Base-by-base conservation (phyloP, 1,140 invertebrate genomes). In the Coptotermes formosanus region DNA sequence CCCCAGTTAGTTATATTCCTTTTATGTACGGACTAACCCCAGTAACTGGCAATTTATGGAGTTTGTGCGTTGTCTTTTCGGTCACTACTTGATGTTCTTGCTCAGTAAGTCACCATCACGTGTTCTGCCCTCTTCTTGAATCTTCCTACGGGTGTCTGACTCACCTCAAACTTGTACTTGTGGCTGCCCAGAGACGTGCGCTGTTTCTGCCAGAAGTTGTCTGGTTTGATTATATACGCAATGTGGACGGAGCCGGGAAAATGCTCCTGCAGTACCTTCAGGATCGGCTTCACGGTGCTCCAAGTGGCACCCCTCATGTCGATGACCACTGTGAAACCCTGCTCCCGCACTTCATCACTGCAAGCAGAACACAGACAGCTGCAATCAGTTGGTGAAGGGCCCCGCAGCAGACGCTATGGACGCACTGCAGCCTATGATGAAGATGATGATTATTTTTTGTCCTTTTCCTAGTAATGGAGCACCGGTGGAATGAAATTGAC, bases 201-300 rank as follows among this genome's bases (percentile, higher is more conserved):
- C 92, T 99, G 98, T 92, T 99, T 99, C 91, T 99, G 98, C 98
- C 98, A 99, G 93, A 99, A 99, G 91, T 98, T 99, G 89, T 99
- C 98, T 88, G 98, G 98, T 92, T 99, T 99, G 88, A 99, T 98
- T 90, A 99, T 98, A 89, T 97, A 97, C 87, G 97, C 97, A 90
- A 96, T 94, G 90, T 98, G 96, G 88, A 98, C 95, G 88, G 95
- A 96, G 64, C 93, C 93, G 89, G 97, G 95, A 92, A 98, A 99
- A 91, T 98, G 96, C 90, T 99, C 98, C 92, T 98, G 97, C 87
- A 99, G 93, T 88, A 98, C 97, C 94, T 99, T 99, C 82, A 99
- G 92, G 89, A 99, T 98, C 82, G 98, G 97, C 92, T 99, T 99
- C 43, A 99, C 97, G 87, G 96, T 97, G 89, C 96, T 96, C 97